Evolutionary conservation across 2,888 invertebrate genomes (phyloP).

Genomic region (Brenthis daphne): DNA sequence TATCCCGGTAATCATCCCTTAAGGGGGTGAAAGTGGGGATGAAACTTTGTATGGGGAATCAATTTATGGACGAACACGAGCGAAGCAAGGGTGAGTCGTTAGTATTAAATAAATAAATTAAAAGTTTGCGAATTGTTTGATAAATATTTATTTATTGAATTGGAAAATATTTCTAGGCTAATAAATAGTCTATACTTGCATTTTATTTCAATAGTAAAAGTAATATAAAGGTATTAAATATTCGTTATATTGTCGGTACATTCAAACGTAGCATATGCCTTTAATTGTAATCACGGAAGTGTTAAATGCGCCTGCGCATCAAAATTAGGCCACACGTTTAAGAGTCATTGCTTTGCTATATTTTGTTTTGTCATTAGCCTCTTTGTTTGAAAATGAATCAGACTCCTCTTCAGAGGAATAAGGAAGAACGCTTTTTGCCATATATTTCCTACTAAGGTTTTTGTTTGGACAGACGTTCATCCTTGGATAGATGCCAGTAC

Average conservation of each 20-base stretch:
- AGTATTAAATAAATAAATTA: too few species aligned
- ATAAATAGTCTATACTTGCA: too few species aligned
- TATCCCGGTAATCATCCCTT: too few species aligned
- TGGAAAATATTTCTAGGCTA: too few species aligned
- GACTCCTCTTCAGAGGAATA: conserved; percentile 50
- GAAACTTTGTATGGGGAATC: too few species aligned
- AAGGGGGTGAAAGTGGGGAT: too few species aligned
- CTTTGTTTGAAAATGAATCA: conserved; percentile 65
- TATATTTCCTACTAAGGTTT: conserved; percentile 48
- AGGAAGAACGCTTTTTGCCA: conserved; percentile 55
- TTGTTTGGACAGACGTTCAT: conserved; percentile 38
- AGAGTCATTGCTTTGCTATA: conserved; percentile 53
- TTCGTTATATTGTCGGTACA: not conserved
- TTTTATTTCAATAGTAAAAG: too few species aligned
- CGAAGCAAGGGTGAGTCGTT: too few species aligned
- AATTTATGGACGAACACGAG: too few species aligned
- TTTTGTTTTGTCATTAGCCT: conserved; percentile 58
- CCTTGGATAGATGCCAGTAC: conserved; percentile 58
- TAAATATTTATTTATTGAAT: too few species aligned
- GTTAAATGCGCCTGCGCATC: conserved; percentile 32
- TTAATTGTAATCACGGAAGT: conserved; percentile 35
- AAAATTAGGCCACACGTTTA: conserved; percentile 45
- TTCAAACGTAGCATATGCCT: not conserved
- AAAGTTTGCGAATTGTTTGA: too few species aligned
- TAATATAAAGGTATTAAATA: too few species aligned